Evolutionary conservation across 2,888 invertebrate species (phyloP).

Genomic region (Hypolimnas misippus): DNA sequence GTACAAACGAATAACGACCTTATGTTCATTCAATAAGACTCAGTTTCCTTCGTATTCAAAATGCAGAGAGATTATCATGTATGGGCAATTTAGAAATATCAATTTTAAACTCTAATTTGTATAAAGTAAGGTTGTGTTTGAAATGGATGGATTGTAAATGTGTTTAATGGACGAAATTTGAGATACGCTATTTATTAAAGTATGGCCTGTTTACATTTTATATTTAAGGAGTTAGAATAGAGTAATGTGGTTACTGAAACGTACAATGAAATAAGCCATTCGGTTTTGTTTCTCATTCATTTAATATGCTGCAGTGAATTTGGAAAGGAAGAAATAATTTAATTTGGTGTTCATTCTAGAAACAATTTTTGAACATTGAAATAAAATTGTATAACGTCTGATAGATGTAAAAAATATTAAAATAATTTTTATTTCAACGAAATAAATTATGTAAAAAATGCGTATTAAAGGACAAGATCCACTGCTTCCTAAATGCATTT

Average conservation of each 20-base stretch:
- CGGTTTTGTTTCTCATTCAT: neutral
- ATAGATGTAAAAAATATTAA: no score
- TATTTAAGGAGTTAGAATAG: slow-evolving; percentile 9
- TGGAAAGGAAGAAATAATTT: no score
- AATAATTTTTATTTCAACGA: no score
- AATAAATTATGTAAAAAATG: no score
- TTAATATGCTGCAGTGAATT: neutral
- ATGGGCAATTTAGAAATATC: slow-evolving; percentile 18
- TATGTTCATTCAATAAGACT: slow-evolving; percentile 15
- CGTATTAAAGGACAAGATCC: no score
- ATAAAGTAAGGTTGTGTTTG: slow-evolving; percentile 3
- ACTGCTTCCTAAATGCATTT: no score
- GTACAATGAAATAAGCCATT: neutral
- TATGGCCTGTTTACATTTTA: slow-evolving; percentile 25
- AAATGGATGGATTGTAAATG: neutral
- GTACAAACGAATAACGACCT: slow-evolving; percentile 19
- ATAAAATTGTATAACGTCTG: no score
- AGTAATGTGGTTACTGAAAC: slow-evolving; percentile 10
- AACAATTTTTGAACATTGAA: no score
- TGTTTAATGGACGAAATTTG: slow-evolving; percentile 21
- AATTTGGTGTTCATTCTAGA: no score
- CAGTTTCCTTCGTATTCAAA: slow-evolving; percentile 16
- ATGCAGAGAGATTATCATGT: slow-evolving; percentile 27
- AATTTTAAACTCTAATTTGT: slow-evolving; percentile 19
- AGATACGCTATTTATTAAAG: slow-evolving; percentile 20